Evolutionary conservation across 2,113 vertebrate genomes (phyloP).

Genomic region (Lipophrys pholis): DNA sequence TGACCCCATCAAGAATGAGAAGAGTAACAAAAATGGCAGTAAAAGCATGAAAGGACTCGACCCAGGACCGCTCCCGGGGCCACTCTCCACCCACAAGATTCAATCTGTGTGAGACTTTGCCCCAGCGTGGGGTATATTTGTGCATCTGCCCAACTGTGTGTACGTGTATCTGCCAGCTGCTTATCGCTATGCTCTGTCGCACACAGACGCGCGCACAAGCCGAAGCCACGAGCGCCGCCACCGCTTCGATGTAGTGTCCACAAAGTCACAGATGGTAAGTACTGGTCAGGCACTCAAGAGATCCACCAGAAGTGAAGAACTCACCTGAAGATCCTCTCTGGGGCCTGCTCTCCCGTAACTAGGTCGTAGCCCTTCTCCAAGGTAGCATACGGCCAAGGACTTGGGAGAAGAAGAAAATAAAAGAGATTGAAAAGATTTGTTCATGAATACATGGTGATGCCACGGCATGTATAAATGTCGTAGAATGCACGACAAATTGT

Average conservation of each 20-base stretch:
- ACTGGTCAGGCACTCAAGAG: constrained; percentile 29
- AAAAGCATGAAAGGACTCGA: constrained; percentile 62
- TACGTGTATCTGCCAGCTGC: constrained; percentile 29
- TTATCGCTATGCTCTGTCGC: constrained; percentile 45
- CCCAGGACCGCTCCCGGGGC: constrained; percentile 46
- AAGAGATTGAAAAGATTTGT: too few species aligned
- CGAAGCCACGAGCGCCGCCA: constrained; percentile 23
- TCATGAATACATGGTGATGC: too few species aligned
- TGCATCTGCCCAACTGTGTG: constrained; percentile 35
- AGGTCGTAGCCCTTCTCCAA: constrained; percentile 96
- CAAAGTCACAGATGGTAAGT: constrained; percentile 50
- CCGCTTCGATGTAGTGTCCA: neutral
- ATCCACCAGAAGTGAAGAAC: constrained; percentile 41
- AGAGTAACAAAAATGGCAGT: constrained; percentile 60
- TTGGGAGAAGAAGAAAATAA: constrained; percentile 59
- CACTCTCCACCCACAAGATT: constrained; percentile 33
- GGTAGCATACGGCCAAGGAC: constrained; percentile 97
- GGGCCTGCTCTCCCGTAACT: constrained; percentile 95
- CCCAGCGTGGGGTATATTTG: constrained; percentile 21
- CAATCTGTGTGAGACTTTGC: constrained; percentile 25
- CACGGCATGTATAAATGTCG: too few species aligned
- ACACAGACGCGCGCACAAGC: constrained; percentile 19
- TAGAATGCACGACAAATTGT: neutral
- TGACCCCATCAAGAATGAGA: constrained; percentile 61
- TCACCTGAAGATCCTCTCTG: constrained; percentile 98